Percentiles rank a stretch among this genome's conserved stretches.
Conservation (phyloP, 2,797 vertebrate genomes). For the Pseudomugil gertrudae region DNA sequence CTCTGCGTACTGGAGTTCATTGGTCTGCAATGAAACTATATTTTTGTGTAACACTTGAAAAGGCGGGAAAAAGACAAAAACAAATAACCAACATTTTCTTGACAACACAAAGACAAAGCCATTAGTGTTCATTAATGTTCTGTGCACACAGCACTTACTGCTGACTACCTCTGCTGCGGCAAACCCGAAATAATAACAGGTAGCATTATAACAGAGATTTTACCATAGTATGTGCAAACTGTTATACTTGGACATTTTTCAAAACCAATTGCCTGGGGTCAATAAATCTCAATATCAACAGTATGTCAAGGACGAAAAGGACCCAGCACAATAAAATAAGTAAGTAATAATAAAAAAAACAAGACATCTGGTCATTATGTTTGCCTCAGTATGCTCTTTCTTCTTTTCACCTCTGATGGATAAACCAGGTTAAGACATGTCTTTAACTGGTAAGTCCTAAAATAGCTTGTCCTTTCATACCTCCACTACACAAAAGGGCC, state of each 20-base stretch:
- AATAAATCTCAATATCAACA: neutral
- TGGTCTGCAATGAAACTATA: no score
- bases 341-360: constrained; percentile 18
- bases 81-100: constrained; percentile 10
- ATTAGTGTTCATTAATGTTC: neutral
- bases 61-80: neutral
- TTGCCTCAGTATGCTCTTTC: constrained; percentile 51
- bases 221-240: neutral
- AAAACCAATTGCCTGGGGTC: constrained; percentile 4
- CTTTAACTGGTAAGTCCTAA: constrained; percentile 69
- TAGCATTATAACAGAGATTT: constrained; percentile 6
- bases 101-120: constrained; percentile 1
- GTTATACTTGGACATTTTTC: neutral
- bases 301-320: constrained; percentile 5
- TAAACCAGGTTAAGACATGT: constrained; percentile 77
- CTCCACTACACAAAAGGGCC: constrained; percentile 58
- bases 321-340: neutral
- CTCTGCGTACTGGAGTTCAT: neutral
- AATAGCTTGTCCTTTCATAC: constrained; percentile 67
- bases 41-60: neutral
- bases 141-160: neutral
- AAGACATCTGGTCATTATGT: constrained; percentile 48
- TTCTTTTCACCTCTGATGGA: constrained; percentile 54
- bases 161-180: neutral
- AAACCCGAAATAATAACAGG: constrained; percentile 8